Base-by-base conservation (phyloP, 2,797 vertebrate species). In the Phoeniculus purpureus region DNA sequence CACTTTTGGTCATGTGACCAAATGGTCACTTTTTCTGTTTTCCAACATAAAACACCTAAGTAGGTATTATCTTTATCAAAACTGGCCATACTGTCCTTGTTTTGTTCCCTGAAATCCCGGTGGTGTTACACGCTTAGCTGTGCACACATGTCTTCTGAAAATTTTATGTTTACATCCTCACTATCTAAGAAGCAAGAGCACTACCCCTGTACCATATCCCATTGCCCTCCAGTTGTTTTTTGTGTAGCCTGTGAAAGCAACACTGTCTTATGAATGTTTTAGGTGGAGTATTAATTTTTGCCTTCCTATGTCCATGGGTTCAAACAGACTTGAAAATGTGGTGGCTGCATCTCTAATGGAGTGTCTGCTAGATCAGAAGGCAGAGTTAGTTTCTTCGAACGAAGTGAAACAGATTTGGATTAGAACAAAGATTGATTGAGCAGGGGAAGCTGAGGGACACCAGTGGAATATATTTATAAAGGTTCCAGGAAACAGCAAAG, bases 381-480 rank as follows among this genome's bases (percentile, higher is more conserved):
- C 66, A 90, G 85, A 86, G 56, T 94, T 94, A 54, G 71, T 90
- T 94, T 80, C 79, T 93, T 78, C 73, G 85, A 93, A 90, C 91
- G 70, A 94, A 89, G 76, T 93, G 79, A 90, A 93, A 94, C 81
- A 83, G 89, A 87, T 96, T 93, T 89, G 73, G 40, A 31, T 66
- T 89, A 89, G 93, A 73, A 89, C 81, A 78, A 95, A 88, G 87
- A 95, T 92, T 94, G 94, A 96, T 93, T 94, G 83, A 93, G 75
- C 75, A 64, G 78, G 29, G 74, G 70, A 93, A 95, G 92, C 54
- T 75, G 71, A 91, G 85, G 85, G 92, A 94, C 56, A 29, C 76
- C 2, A 0, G 66, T 81, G 64, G 91, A 95, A 95, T 94, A 83
- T 70, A 94, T 92, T 90, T 91, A 75, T 83, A 47, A 80, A 89